Conservation (phyloP, 2,113 vertebrate species). For the Albula glossodonta region DNA sequence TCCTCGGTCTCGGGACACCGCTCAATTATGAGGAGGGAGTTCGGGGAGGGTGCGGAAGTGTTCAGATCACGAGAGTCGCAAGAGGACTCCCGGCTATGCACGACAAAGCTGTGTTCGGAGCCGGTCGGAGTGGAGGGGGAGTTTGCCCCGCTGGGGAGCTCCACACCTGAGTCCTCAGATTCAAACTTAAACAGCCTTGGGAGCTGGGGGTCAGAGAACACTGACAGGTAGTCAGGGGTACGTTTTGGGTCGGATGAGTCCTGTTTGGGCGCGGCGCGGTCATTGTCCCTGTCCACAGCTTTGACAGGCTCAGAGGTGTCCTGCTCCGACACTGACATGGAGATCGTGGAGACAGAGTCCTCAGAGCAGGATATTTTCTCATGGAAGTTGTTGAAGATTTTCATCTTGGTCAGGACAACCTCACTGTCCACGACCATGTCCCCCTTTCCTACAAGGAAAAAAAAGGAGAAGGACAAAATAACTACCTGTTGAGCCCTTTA, state of each 20-base stretch:
- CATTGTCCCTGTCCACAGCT: slow-evolving; percentile 38
- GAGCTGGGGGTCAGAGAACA: slow-evolving; percentile 63
- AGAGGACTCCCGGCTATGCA: slow-evolving; percentile 81
- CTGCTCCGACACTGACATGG: slow-evolving; percentile 51
- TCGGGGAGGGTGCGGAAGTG: slow-evolving; percentile 50
- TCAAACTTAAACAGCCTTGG: slow-evolving; percentile 79
- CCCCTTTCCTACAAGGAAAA: slow-evolving; percentile 70
- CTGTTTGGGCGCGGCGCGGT: slow-evolving; percentile 25
- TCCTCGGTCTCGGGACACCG: slow-evolving; percentile 53
- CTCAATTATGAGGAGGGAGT: slow-evolving; percentile 48
- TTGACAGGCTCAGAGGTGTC: slow-evolving; percentile 36
- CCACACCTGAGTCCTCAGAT: slow-evolving; percentile 84
- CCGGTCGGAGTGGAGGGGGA: slow-evolving; percentile 76
- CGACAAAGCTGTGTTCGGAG: slow-evolving; percentile 84
- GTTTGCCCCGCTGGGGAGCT: slow-evolving; percentile 79
- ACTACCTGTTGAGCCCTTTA: background rate
- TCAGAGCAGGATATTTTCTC: slow-evolving; percentile 54
- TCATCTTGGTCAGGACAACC: slow-evolving; percentile 84
- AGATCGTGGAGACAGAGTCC: slow-evolving; percentile 49
- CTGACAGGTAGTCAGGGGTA: slow-evolving; percentile 53
- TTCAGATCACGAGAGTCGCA: slow-evolving; percentile 75
- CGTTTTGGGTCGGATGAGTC: slow-evolving; percentile 22
- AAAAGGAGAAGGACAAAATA: slow-evolving; percentile 34
- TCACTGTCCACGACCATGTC: slow-evolving; percentile 67
- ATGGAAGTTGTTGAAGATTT: slow-evolving; percentile 69